phyloP scores from a whole-genome alignment of 2,797 vertebrate genomes.

The Acipenser ruthenus region DNA sequence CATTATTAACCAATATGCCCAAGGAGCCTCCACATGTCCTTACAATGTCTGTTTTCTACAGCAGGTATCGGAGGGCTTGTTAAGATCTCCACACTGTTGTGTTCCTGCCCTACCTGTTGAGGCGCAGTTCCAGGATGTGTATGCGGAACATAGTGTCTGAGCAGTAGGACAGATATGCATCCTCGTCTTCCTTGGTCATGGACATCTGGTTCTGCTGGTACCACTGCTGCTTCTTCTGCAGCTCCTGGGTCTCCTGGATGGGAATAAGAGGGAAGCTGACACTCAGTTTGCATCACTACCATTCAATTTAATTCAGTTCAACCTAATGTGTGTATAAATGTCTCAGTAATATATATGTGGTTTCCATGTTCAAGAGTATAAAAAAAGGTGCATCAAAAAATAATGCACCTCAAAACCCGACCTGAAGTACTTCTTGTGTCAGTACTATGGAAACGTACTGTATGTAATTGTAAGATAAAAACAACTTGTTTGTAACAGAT shows the following conservation, averaged over 20 bases:
- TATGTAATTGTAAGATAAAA: too few relatives aligned
- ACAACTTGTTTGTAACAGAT: too few relatives aligned
- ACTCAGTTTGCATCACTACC: too few relatives aligned
- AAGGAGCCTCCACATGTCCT: neutral
- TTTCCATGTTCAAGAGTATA: too few relatives aligned
- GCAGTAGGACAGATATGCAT: slow-evolving; percentile 47
- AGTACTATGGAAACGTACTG: too few relatives aligned
- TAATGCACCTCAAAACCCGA: too few relatives aligned
- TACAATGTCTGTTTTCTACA: neutral
- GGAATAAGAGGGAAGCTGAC: neutral
- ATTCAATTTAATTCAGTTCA: neutral
- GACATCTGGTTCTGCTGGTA: slow-evolving; percentile 57
- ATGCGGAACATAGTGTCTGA: slow-evolving; percentile 58
- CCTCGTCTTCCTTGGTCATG: slow-evolving; percentile 44
- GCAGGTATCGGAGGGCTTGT: neutral
- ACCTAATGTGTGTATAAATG: too few relatives aligned
- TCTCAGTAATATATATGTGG: too few relatives aligned
- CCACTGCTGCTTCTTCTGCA: slow-evolving; percentile 60
- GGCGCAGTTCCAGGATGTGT: slow-evolving; percentile 45
- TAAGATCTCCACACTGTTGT: neutral
- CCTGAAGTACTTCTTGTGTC: too few relatives aligned
- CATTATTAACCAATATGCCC: neutral
- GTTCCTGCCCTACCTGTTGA: slow-evolving; percentile 47
- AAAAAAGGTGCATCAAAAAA: too few relatives aligned
- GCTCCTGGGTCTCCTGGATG: slow-evolving; percentile 57